These are phyloP conservation scores for Arctopsyche grandis DNA, from an alignment of 1,140 invertebrate species.

Conservation along the genomic window DNA sequence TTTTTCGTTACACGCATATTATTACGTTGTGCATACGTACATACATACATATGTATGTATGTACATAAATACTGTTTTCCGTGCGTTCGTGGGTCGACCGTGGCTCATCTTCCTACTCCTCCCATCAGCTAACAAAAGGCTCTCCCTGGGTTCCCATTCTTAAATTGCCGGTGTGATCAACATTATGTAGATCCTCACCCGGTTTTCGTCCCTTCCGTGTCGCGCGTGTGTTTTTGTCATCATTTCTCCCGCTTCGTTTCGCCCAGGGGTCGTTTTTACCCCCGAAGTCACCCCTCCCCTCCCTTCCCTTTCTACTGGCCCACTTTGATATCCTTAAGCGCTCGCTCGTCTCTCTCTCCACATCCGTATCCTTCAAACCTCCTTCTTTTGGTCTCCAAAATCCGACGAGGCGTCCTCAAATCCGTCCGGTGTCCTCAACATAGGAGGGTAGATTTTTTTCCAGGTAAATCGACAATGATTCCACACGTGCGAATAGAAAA, in stretches of 20 bases:
- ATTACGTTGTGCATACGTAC: too few species aligned
- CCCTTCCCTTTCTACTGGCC: slow-evolving; percentile 16
- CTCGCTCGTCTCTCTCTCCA: neutral
- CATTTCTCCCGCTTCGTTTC: slow-evolving; percentile 26
- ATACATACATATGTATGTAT: neutral
- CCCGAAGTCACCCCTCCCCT: slow-evolving; percentile 18
- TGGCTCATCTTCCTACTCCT: neutral
- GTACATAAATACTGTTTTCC: neutral
- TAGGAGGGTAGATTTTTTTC: too few species aligned
- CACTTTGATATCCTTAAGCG: neutral
- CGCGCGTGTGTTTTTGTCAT: slow-evolving; percentile 43
- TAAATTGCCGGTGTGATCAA: slow-evolving; percentile 50
- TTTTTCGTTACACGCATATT: too few species aligned
- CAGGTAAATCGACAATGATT: too few species aligned
- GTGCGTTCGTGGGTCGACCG: neutral
- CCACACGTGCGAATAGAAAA: too few species aligned
- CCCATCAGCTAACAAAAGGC: neutral
- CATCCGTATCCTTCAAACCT: neutral
- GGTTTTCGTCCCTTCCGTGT: slow-evolving; percentile 22
- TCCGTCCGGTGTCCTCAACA: too few species aligned
- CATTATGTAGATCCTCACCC: slow-evolving; percentile 45
- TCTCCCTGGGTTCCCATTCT: slow-evolving; percentile 14
- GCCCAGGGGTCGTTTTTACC: slow-evolving; percentile 26
- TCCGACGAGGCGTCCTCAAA: too few species aligned
- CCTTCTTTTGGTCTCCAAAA: too few species aligned